Evolutionary conservation across 2,113 vertebrate species (phyloP), one percentile per base, ranked within the genome.

Genomic region (Carlito syrichta): DNA sequence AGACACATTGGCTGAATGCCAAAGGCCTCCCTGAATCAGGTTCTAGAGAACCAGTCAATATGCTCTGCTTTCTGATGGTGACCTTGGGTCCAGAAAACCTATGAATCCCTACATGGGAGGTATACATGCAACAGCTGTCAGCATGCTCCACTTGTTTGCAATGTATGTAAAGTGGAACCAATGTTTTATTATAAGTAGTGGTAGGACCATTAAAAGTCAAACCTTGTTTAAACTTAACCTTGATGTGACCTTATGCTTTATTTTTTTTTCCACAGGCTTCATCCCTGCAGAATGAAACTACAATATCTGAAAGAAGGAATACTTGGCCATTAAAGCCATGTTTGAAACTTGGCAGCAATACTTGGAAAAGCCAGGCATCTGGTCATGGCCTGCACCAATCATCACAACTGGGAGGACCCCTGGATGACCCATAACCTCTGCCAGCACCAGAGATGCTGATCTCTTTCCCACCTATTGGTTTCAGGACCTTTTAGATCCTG

Each of bases 381-480:
- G 77, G 83, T 73, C 97, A 87, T 2, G 84, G 86, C 58, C 74
- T 97, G 30, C 95, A 97, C 56, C 97, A 93, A 11, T 56, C 97
- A 0, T 78, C 97, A 86, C 96, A 97, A 3, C 45, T 91, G 23
- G 96, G 96, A 92, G 66, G 89, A 73, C 95, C 97, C 66, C 89
- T 96, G 69, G 97, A 97, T 68, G 97, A 97, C 45, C 97, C 97
- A 3, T 98, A 97, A 93, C 71, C 74, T 94, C 83, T n/a, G 5
- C 43, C 74, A 74, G 35, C 38, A 19, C 56, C 32, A 35, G 38
- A 82, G 68, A 60, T 91, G 58, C 62, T 77, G 56, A 84, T 27
- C 77, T 91, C 32, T 93, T 94, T 89, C 58, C 92, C 79, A 71
- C 35, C 5, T 95, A n/a, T 66, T 89, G 68, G 86, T 66, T 91